These are phyloP conservation scores for Pemphigus obesinymphae DNA, from an alignment of 1,140 invertebrate genomes.

Conservation along the genomic window DNA sequence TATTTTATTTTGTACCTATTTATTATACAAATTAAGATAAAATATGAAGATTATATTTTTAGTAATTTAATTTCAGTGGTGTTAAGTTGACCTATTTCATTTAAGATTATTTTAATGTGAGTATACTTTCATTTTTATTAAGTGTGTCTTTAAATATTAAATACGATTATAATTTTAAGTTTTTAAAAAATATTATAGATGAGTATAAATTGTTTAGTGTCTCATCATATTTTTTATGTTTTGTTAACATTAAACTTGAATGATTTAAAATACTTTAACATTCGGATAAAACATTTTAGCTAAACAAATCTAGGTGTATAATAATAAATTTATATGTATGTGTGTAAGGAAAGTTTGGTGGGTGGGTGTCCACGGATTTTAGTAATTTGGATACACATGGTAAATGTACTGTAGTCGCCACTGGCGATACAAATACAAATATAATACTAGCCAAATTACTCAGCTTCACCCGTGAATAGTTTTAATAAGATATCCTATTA, in stretches of 20 bases:
- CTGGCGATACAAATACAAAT: no score
- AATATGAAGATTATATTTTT: neutral
- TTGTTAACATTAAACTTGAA: neutral
- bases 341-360: neutral
- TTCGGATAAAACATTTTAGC: neutral
- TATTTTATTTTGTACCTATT: neutral
- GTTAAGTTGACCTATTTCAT: neutral
- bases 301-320: neutral
- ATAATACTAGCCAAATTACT: no score
- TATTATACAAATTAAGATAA: neutral
- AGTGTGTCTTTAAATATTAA: neutral
- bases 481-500: no score
- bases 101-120: neutral
- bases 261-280: neutral
- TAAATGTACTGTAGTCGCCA: no score
- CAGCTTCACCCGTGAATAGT: no score
- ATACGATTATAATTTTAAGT: neutral
- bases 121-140: neutral
- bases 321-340: neutral
- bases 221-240: neutral
- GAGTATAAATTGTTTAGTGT: neutral
- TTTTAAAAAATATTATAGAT: neutral
- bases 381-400: neutral
- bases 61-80: neutral
- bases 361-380: neutral